Percentiles rank a stretch among this genome's conserved stretches.
Evolutionary conservation across 1,140 invertebrate genomes (phyloP).

Genomic region (Hetaerina americana): DNA sequence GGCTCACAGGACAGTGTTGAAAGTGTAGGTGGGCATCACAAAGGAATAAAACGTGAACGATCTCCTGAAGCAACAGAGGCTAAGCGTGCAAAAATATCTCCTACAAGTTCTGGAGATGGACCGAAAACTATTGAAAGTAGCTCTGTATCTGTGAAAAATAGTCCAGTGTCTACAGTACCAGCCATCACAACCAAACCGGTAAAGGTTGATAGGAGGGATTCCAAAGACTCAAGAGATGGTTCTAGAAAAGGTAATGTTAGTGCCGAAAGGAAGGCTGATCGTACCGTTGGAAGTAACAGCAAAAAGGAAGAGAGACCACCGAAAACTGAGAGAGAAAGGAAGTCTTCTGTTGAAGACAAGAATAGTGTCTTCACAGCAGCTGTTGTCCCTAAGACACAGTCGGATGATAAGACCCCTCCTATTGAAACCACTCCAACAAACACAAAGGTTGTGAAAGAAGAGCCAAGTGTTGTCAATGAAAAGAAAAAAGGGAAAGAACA

Average conservation of each 20-base stretch:
- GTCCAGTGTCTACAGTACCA: neutral
- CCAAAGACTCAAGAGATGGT: slow-evolving; percentile 18
- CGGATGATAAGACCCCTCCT: slow-evolving; percentile 8
- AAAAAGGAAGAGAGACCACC: slow-evolving; percentile 13
- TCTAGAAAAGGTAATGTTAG: slow-evolving; percentile 25
- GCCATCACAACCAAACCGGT: neutral
- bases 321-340: neutral
- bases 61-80: slow-evolving; percentile 42
- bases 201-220: slow-evolving; percentile 21
- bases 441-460: neutral
- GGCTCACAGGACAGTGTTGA: slow-evolving; percentile 61
- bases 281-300: slow-evolving; percentile 18
- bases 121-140: slow-evolving; percentile 20
- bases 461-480: neutral
- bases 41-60: neutral
- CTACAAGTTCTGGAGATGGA: slow-evolving; percentile 27
- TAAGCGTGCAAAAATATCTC: slow-evolving; percentile 52
- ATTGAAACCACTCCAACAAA: neutral
- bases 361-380: neutral
- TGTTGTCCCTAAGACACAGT: neutral
- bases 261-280: slow-evolving; percentile 26
- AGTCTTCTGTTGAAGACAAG: neutral
- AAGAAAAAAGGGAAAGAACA: neutral
- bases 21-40: slow-evolving; percentile 19
- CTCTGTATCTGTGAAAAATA: neutral